A percentile compares a stretch with the other conserved stretches of the same genome.
phyloP scores from a whole-genome alignment of 2,113 vertebrate genomes.

The Semnornis frantzii region DNA sequence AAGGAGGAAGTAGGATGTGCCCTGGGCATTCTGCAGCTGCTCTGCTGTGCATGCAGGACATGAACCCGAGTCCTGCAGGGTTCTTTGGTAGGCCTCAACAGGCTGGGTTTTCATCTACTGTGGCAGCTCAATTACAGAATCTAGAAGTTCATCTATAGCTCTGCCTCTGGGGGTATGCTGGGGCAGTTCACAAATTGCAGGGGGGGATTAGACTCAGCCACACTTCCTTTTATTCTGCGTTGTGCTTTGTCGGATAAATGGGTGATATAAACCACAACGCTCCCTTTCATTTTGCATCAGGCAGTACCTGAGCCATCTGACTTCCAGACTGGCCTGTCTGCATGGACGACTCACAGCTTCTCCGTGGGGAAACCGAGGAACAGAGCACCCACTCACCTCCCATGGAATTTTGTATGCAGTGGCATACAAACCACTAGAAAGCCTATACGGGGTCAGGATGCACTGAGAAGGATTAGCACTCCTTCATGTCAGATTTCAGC shows the following conservation, averaged over 20 bases:
- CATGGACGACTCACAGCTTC: fast-evolving
- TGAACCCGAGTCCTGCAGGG: fast-evolving
- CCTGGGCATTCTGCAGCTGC: not conserved
- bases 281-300: not conserved
- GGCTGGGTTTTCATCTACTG: not conserved
- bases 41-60: fast-evolving
- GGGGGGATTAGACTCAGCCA: not conserved
- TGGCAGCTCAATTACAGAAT: not conserved
- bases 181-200: fast-evolving
- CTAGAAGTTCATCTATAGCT: not conserved
- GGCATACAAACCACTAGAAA: not conserved
- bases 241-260: not conserved
- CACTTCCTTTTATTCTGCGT: not conserved
- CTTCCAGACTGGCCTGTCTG: not conserved
- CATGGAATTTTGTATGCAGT: fast-evolving
- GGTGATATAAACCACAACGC: not conserved
- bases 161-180: not conserved
- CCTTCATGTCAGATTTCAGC: not conserved
- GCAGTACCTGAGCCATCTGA: no score
- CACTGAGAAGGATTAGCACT: not conserved
- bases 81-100: not conserved
- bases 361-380: fast-evolving
- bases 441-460: not conserved
- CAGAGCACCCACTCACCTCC: fast-evolving
- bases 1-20: not conserved